phyloP scores from a whole-genome alignment of 2,113 vertebrate genomes.

The Chunga burmeisteri region DNA sequence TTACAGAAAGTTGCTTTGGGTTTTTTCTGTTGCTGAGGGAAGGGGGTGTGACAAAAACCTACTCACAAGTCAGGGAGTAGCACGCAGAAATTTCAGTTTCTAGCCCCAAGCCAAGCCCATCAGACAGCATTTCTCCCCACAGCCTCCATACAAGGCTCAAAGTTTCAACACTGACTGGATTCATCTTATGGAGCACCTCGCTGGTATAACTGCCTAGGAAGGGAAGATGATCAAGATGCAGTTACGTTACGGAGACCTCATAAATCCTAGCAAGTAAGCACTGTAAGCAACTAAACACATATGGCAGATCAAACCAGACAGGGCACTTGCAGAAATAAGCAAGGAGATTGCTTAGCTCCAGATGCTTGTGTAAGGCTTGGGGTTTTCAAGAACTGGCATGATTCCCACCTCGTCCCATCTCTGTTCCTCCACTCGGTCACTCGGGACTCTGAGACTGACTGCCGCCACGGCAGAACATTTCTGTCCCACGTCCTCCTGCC shows the following conservation, averaged over 20 bases:
- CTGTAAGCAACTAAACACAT: neutral
- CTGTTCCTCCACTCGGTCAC: neutral
- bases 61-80: neutral
- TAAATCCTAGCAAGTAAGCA: neutral
- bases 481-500: neutral
- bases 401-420: neutral
- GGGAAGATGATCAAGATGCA: neutral
- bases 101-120: neutral
- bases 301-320: neutral
- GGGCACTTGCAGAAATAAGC: neutral
- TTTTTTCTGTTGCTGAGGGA: neutral
- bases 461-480: neutral
- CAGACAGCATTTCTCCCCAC: neutral
- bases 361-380: neutral
- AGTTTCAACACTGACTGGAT: neutral
- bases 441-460: neutral
- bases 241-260: neutral
- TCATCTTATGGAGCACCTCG: neutral
- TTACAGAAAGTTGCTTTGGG: neutral
- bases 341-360: neutral
- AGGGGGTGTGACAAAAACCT: neutral
- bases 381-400: neutral
- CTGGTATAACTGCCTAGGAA: neutral
- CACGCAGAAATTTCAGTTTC: neutral
- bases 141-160: neutral